These are phyloP conservation scores for Dasyurus viverrinus DNA, from an alignment of 2,113 vertebrate species.

Conservation along the genomic window DNA sequence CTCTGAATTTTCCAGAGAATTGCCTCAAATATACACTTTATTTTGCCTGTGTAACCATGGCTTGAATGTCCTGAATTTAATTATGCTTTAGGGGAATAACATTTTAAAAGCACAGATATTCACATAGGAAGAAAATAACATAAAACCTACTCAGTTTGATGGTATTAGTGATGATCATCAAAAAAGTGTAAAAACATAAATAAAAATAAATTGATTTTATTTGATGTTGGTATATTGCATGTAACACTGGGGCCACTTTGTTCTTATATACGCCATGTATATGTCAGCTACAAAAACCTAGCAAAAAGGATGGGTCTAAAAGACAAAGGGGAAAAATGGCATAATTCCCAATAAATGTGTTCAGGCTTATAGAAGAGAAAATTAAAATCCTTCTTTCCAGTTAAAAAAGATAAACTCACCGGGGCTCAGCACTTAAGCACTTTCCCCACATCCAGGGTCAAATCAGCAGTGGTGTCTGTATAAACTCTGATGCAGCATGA, in stretches of 20 bases:
- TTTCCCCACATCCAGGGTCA: conserved; percentile 81
- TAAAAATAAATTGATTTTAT: conserved; percentile 58
- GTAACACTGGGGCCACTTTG: conserved; percentile 47
- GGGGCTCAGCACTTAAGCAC: conserved; percentile 82
- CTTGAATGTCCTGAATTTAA: conserved; percentile 60
- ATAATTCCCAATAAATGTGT: conserved; percentile 69
- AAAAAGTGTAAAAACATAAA: conserved; percentile 36
- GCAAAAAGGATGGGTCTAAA: conserved; percentile 71
- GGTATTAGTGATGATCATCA: conserved; percentile 53
- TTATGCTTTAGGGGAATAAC: conserved; percentile 57
- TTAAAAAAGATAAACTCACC: conserved; percentile 75
- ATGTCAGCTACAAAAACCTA: conserved; percentile 65
- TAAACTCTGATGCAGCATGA: conserved; percentile 78
- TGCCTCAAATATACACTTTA: conserved; percentile 58
- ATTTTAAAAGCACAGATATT: conserved; percentile 55
- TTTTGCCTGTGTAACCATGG: conserved; percentile 45
- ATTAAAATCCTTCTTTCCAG: conserved; percentile 71
- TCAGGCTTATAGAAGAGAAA: conserved; percentile 76
- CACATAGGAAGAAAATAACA: conserved; percentile 35
- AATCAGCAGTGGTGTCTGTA: conserved; percentile 75
- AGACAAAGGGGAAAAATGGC: conserved; percentile 60
- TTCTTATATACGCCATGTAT: conserved; percentile 46
- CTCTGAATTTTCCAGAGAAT: conserved; percentile 61
- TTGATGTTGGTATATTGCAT: conserved; percentile 62
- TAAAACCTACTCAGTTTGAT: conserved; percentile 57